These are phyloP conservation scores for Peromyscus melanophrys DNA, from an alignment of 2,797 vertebrate genomes.

Conservation along the genomic window DNA sequence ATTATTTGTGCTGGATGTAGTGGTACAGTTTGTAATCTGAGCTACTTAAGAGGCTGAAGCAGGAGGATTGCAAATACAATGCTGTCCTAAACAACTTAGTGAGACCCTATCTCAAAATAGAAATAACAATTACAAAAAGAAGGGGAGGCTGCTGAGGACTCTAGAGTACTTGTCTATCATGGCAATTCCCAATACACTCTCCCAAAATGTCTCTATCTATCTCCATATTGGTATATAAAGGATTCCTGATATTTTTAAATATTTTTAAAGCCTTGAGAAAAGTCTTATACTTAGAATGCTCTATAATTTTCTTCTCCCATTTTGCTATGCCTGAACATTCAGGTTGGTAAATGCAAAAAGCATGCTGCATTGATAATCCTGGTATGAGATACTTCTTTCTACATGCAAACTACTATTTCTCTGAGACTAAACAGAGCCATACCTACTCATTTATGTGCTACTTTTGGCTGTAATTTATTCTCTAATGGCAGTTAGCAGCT, in stretches of 20 bases:
- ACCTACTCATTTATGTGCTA: neutral
- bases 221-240: neutral
- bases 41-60: neutral
- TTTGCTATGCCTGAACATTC: conserved; percentile 34
- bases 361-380: neutral
- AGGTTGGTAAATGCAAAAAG: conserved; percentile 31
- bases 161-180: neutral
- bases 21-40: neutral
- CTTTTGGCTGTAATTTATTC: neutral
- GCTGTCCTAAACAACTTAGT: neutral
- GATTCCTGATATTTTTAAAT: conserved; percentile 28
- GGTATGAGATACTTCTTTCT: conserved; percentile 46
- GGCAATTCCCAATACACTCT: neutral
- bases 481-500: conserved; percentile 24
- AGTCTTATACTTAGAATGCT: neutral
- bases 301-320: conserved; percentile 19
- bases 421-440: neutral
- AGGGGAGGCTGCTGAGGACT: neutral
- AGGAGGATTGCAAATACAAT: neutral
- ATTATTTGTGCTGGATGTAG: neutral
- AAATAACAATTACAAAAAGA: neutral
- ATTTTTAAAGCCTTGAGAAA: conserved; percentile 6
- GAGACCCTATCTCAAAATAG: neutral
- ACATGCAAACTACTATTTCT: conserved; percentile 24
- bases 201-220: neutral